Evolutionary conservation across 2,888 invertebrate species (phyloP).

Genomic region (Sarcophaga rosellei): DNA sequence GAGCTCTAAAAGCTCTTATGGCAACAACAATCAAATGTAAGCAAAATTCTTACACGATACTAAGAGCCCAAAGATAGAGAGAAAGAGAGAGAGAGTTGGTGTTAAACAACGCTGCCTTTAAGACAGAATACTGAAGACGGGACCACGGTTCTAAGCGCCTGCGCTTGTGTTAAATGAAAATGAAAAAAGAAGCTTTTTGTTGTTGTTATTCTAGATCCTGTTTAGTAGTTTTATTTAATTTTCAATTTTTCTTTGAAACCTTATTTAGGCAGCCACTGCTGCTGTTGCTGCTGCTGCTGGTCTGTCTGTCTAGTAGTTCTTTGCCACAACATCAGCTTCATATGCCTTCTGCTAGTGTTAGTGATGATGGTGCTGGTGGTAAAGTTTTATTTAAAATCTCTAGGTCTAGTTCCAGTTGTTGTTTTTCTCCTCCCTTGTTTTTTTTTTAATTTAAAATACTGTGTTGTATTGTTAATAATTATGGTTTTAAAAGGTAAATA

Average conservation of each 20-base stretch:
- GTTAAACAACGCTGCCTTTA: background rate
- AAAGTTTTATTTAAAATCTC: too few relatives aligned
- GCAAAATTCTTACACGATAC: background rate
- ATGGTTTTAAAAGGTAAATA: slow-evolving; percentile 66
- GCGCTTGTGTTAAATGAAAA: slow-evolving; percentile 54
- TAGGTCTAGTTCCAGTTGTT: slow-evolving; percentile 13
- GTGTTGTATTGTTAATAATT: slow-evolving; percentile 65
- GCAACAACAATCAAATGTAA: slow-evolving; percentile 16
- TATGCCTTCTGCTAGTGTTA: background rate
- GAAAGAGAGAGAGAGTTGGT: background rate
- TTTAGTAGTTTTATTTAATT: slow-evolving; percentile 63
- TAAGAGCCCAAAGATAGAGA: background rate
- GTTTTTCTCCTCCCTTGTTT: background rate
- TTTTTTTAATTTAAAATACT: slow-evolving; percentile 60
- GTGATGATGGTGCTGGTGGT: background rate
- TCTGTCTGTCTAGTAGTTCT: slow-evolving; percentile 2
- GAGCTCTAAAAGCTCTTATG: slow-evolving; percentile 44
- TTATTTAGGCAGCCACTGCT: background rate
- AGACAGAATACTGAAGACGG: background rate
- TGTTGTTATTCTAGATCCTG: slow-evolving; percentile 57
- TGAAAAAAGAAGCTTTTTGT: background rate
- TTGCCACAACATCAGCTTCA: slow-evolving; percentile 45
- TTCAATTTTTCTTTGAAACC: slow-evolving; percentile 58
- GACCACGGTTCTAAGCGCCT: slow-evolving; percentile 62
- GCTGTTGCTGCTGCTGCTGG: background rate